These are phyloP conservation scores for Passer domesticus DNA, from an alignment of 2,113 vertebrate genomes.

Conservation along the genomic window DNA sequence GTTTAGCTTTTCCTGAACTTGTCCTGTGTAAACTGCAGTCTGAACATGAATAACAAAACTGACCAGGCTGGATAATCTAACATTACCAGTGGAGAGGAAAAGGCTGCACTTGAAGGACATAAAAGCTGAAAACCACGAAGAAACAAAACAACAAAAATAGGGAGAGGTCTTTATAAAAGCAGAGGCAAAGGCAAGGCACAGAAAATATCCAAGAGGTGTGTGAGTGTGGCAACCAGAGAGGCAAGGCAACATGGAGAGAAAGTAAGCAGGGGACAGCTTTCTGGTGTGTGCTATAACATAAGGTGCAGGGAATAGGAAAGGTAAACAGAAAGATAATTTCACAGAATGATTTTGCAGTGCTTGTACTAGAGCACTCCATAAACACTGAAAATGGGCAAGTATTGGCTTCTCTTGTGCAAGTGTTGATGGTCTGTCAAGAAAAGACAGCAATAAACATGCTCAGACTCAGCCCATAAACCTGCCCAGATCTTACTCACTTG, in stretches of 20 bases:
- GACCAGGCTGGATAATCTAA: background rate
- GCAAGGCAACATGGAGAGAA: background rate
- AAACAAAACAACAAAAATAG: background rate
- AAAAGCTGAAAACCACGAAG: background rate
- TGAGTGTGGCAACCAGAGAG: background rate
- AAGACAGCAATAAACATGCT: background rate
- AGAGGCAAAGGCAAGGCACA: background rate
- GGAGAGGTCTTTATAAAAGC: background rate
- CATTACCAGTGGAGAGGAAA: conserved; percentile 17
- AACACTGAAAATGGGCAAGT: background rate
- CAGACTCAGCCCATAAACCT: background rate
- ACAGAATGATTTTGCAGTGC: background rate
- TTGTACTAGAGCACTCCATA: background rate
- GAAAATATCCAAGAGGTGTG: background rate
- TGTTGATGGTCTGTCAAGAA: background rate
- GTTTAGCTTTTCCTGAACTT: conserved; percentile 2
- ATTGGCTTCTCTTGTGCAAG: background rate
- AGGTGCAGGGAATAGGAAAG: background rate
- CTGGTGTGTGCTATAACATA: background rate
- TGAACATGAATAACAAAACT: background rate
- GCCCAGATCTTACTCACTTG: background rate
- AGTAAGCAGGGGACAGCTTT: background rate
- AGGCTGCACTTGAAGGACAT: background rate
- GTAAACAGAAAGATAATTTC: background rate
- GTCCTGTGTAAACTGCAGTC: background rate